Percentiles rank a stretch among this genome's conserved stretches.
Evolutionary conservation across 2,888 invertebrate genomes (phyloP).

Genomic region (Zelleria hepariella): DNA sequence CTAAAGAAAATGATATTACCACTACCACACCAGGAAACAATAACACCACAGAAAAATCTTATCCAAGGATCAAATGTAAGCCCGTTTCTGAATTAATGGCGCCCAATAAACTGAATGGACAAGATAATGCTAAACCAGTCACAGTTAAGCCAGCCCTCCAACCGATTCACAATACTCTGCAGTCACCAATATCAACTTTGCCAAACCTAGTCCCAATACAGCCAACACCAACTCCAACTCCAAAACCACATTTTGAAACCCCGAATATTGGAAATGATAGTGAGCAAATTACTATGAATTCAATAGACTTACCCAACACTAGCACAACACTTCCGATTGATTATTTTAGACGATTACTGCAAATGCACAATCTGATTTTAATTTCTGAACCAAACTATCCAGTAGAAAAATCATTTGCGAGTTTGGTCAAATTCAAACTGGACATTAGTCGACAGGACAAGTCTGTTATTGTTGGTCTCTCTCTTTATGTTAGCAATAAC

Average conservation of each 20-base stretch:
- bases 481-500: constrained; percentile 29
- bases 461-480: constrained; percentile 34
- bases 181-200: background rate
- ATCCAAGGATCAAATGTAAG: constrained; percentile 56
- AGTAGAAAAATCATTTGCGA: constrained; percentile 22
- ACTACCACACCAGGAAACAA: background rate
- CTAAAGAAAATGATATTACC: background rate
- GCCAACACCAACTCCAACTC: background rate
- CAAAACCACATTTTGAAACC: background rate
- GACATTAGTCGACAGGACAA: constrained; percentile 35
- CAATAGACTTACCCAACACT: constrained; percentile 44
- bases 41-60: constrained; percentile 12
- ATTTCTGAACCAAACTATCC: constrained; percentile 27
- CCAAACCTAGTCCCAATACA: constrained; percentile 14
- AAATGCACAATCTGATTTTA: constrained; percentile 31
- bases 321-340: constrained; percentile 42
- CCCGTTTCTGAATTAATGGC: constrained; percentile 51
- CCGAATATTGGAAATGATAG: background rate
- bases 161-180: background rate
- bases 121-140: background rate
- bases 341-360: constrained; percentile 41
- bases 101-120: background rate
- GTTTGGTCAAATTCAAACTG: constrained; percentile 49
- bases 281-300: constrained; percentile 24
- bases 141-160: background rate